These are phyloP conservation scores for Mohoua ochrocephala DNA, from an alignment of 2,113 vertebrate genomes.

Conservation along the genomic window DNA sequence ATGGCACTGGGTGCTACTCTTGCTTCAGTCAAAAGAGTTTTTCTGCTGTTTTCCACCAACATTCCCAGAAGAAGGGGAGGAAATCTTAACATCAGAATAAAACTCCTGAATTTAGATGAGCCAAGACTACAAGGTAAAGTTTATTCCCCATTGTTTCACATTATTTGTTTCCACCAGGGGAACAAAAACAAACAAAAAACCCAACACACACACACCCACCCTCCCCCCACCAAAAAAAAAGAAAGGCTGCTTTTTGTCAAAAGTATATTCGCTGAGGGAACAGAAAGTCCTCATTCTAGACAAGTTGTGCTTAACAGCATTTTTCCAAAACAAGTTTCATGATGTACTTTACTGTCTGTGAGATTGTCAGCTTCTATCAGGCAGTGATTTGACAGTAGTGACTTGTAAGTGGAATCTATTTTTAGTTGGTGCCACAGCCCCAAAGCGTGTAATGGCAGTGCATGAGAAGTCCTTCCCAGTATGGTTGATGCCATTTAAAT, in stretches of 20 bases:
- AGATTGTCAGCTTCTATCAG: not conserved
- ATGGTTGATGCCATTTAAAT: not conserved
- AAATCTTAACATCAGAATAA: not conserved
- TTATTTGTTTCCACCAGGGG: not conserved
- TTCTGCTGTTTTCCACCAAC: not conserved
- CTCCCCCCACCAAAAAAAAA: not conserved
- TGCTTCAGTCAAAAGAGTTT: not conserved
- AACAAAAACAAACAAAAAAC: not conserved
- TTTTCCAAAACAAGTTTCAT: not conserved
- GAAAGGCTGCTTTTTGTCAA: not conserved
- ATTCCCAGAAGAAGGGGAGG: not conserved
- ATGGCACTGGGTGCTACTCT: not conserved
- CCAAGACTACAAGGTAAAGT: not conserved
- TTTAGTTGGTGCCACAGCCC: not conserved
- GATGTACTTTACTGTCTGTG: not conserved
- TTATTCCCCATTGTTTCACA: not conserved
- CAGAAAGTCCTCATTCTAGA: not conserved
- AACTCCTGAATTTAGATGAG: not conserved
- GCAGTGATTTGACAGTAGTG: not conserved
- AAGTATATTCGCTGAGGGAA: not conserved
- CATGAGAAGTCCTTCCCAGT: not conserved
- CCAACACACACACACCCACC: not conserved
- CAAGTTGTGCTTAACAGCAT: not conserved
- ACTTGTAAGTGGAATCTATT: not conserved
- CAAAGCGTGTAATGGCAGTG: not conserved